Evolutionary conservation across 2,888 invertebrate species (phyloP).

Genomic region (Drosophila greeni): DNA sequence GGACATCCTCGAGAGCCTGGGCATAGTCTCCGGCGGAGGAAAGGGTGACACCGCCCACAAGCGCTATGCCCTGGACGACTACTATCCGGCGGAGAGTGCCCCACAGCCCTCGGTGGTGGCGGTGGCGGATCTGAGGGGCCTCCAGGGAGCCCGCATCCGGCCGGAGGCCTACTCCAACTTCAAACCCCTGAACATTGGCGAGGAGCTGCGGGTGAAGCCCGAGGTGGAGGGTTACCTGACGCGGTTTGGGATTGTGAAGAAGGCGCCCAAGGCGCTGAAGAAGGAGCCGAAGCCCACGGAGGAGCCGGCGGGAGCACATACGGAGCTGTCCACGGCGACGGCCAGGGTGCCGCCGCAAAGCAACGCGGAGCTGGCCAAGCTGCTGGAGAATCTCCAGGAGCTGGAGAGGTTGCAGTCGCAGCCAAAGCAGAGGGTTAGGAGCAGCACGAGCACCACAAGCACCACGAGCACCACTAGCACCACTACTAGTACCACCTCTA

Average conservation of each 20-base stretch:
- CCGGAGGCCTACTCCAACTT: constrained; percentile 78
- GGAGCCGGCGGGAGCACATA: constrained; percentile 67
- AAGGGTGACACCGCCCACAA: constrained; percentile 54
- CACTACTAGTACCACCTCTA: constrained; percentile 31
- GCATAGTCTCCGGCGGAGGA: constrained; percentile 73
- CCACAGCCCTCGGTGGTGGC: constrained; percentile 70
- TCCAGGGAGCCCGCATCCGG: constrained; percentile 70
- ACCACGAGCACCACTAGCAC: constrained; percentile 43
- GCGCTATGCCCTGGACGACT: constrained; percentile 69
- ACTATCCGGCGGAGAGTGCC: constrained; percentile 72
- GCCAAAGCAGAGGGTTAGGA: constrained; percentile 25
- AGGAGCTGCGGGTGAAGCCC: constrained; percentile 74
- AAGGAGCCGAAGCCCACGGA: constrained; percentile 51
- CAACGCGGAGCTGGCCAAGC: constrained; percentile 78
- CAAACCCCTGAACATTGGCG: constrained; percentile 77
- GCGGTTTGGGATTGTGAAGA: constrained; percentile 78
- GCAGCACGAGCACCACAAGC: constrained; percentile 9
- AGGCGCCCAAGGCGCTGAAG: constrained; percentile 72
- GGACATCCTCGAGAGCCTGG: constrained; percentile 73
- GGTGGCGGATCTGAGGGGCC: constrained; percentile 70
- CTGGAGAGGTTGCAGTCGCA: constrained; percentile 71
- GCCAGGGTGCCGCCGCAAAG: constrained; percentile 59
- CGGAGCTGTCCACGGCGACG: constrained; percentile 68
- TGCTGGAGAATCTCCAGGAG: constrained; percentile 79
- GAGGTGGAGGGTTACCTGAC: constrained; percentile 78